phyloP scores from a whole-genome alignment of 2,113 vertebrate species.

The Cochlearius cochlearius region DNA sequence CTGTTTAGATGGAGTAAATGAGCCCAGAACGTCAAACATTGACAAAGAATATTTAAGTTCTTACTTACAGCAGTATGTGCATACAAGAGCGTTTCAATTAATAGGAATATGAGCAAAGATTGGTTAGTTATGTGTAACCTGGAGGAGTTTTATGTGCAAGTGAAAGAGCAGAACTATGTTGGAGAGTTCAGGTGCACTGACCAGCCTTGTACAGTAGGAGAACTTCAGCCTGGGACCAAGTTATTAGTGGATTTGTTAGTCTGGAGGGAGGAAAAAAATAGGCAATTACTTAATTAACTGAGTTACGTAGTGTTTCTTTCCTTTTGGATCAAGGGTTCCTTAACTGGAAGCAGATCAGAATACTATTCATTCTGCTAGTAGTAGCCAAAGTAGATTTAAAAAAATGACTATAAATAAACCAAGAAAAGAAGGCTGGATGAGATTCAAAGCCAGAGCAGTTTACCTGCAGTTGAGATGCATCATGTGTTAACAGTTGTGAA shows the following conservation, averaged over 20 bases:
- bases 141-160: background rate
- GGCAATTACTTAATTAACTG: background rate
- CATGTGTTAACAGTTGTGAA: background rate
- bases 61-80: background rate
- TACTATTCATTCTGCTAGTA: background rate
- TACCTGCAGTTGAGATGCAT: background rate
- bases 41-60: background rate
- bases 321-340: background rate
- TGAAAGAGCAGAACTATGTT: background rate
- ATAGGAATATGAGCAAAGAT: background rate
- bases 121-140: background rate
- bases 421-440: background rate
- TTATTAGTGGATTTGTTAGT: background rate
- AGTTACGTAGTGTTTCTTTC: background rate
- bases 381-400: background rate
- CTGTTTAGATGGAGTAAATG: background rate
- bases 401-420: background rate
- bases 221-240: background rate
- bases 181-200: background rate
- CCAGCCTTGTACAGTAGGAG: background rate
- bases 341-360: background rate
- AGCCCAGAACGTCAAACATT: background rate
- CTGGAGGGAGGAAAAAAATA: background rate
- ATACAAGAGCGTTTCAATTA: background rate
- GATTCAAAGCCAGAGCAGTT: background rate